These are phyloP conservation scores for Stenolophus ochropezus DNA, from an alignment of 2,888 invertebrate genomes.

Conservation along the genomic window DNA sequence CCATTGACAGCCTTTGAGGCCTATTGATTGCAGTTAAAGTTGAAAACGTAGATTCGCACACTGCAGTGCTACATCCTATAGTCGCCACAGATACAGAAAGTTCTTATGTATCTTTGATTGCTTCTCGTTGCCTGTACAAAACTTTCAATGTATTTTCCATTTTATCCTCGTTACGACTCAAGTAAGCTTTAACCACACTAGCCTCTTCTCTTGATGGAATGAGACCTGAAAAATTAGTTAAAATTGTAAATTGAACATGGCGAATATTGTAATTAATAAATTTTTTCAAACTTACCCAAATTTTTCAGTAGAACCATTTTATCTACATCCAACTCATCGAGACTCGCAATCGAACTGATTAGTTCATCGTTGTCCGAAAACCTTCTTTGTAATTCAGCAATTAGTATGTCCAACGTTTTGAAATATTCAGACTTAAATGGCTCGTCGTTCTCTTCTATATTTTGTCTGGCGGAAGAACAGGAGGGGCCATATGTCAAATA, in stretches of 20 bases:
- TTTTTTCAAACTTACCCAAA: slow-evolving; percentile 38
- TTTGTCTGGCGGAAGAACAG: slow-evolving; percentile 48
- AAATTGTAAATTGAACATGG: slow-evolving; percentile 9
- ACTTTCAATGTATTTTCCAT: slow-evolving; percentile 35
- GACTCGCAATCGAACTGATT: slow-evolving; percentile 56
- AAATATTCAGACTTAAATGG: slow-evolving; percentile 61
- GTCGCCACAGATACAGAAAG: slow-evolving; percentile 57
- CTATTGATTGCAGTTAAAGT: slow-evolving; percentile 64
- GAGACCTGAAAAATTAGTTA: slow-evolving; percentile 34
- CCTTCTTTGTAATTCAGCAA: slow-evolving; percentile 58
- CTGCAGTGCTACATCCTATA: slow-evolving; percentile 58
- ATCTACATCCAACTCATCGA: slow-evolving; percentile 60
- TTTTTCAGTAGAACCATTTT: slow-evolving; percentile 59
- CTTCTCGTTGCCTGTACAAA: slow-evolving; percentile 53
- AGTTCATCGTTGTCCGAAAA: slow-evolving; percentile 60
- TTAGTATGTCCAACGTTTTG: slow-evolving; percentile 59
- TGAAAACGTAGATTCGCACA: slow-evolving; percentile 59
- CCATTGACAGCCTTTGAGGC: slow-evolving; percentile 63
- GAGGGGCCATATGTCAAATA: slow-evolving; percentile 56
- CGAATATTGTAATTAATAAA: no score
- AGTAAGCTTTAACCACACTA: slow-evolving; percentile 43
- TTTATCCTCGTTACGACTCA: slow-evolving; percentile 47
- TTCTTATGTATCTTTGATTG: slow-evolving; percentile 57
- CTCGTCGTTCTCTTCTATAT: slow-evolving; percentile 53
- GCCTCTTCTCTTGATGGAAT: slow-evolving; percentile 55